Evolutionary conservation across 2,113 vertebrate species (phyloP), one percentile per base, ranked within the genome.

Genomic region (Oceanites oceanicus): DNA sequence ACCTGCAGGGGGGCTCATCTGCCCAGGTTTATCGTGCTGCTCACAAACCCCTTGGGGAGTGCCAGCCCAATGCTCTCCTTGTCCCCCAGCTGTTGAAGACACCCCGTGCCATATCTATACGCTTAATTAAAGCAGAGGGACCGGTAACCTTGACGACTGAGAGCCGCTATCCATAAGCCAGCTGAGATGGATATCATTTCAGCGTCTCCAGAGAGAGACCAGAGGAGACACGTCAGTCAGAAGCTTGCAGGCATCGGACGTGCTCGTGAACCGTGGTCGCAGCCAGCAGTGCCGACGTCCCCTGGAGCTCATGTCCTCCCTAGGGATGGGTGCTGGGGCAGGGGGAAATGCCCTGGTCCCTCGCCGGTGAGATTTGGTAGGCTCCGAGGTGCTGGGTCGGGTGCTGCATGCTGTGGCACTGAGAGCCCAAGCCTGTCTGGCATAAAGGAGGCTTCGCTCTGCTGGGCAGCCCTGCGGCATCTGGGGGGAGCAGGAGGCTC

Each of bases 101-200:
- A 36, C 12, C 26, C 62, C 2, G 6, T n/a, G 70, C 68, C 63
- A 23, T 6, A 44, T 47, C 40, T 67, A 3, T 32, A 36, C 0
- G 16, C 74, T 94, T 96, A 97, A 97, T 96, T 94, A 97, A 96
- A 80, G 86, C 91, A 65, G 76, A 84, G 68, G 78, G 68, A 94
- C 52, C 1, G 7, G 94, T 94, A 95, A 89, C 95, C 95, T 66
- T 95, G 95, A 76, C 95, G 36, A 97, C 91, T 26, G 71, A 23
- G 45, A 94, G 84, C 67, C 36, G 2, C 73, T 79, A 4, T 87
- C 66, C 61, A 13, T 29, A 59, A 72, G 34, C 36, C 90, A 78
- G 88, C 78, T 77, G 88, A 86, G 94, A 32, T 56, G 47, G 42
- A 71, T 79, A n/a, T 27, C 3, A 2, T 45, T 75, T 75, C 10